phyloP scores from a whole-genome alignment of 2,888 invertebrate species.

The Thalpophila matura region DNA sequence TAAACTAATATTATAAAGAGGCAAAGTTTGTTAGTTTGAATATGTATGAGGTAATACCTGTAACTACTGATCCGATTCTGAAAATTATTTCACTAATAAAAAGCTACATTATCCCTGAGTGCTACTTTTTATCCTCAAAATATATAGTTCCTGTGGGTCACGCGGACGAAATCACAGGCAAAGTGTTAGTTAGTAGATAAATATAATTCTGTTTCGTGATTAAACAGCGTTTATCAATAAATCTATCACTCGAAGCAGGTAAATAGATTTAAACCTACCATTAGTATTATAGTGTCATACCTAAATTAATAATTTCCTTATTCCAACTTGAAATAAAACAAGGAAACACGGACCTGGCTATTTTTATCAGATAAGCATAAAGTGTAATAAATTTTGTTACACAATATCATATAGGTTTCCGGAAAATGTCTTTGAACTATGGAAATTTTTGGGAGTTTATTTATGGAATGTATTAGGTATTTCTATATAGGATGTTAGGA shows the following conservation, averaged over 20 bases:
- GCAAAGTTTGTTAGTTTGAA: too few relatives aligned
- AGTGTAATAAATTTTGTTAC: conserved; percentile 40
- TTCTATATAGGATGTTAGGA: conserved; percentile 49
- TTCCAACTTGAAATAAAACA: conserved; percentile 37
- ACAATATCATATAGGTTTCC: conserved; percentile 28
- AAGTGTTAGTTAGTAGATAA: too few relatives aligned
- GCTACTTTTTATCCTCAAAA: too few relatives aligned
- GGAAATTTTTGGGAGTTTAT: conserved; percentile 48
- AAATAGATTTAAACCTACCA: conserved; percentile 17
- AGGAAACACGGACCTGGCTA: conserved; percentile 49
- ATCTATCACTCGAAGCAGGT: not conserved
- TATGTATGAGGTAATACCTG: too few relatives aligned
- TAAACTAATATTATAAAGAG: too few relatives aligned
- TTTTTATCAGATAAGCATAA: conserved; percentile 57
- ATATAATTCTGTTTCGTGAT: not conserved
- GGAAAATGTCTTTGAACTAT: conserved; percentile 46
- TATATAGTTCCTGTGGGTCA: too few relatives aligned
- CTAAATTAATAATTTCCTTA: conserved; percentile 31
- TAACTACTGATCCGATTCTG: too few relatives aligned
- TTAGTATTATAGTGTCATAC: not conserved
- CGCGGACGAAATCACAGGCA: too few relatives aligned
- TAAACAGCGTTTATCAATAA: not conserved
- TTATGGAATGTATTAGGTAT: conserved; percentile 36
- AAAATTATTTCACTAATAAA: too few relatives aligned
- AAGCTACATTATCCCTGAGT: too few relatives aligned